Evolutionary conservation across 2,113 vertebrate species (phyloP).

Genomic region (Oncorhynchus kisutch): DNA sequence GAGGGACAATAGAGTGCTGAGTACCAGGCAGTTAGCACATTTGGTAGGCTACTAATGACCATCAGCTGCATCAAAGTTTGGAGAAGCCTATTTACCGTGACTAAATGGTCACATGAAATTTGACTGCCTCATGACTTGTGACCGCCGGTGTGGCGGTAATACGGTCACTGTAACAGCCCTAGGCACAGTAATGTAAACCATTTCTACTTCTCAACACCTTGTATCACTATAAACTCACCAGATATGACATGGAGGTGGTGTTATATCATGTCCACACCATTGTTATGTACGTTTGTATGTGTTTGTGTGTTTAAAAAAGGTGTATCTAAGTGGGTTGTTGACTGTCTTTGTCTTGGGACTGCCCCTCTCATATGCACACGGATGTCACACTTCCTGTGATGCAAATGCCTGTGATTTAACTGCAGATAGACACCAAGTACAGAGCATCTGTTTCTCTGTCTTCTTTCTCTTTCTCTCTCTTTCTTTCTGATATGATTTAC

Average conservation of each 20-base stretch:
- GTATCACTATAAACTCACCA: neutral
- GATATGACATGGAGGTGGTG: neutral
- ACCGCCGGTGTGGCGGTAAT: no score
- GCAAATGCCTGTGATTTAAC: conserved; percentile 51
- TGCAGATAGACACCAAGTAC: no score
- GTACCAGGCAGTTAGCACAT: no score
- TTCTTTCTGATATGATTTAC: no score
- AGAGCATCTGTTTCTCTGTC: neutral
- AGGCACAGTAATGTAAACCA: neutral
- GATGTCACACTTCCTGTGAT: conserved; percentile 66
- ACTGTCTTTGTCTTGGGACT: conserved; percentile 45
- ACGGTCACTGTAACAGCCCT: no score
- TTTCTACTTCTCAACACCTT: neutral
- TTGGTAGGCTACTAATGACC: no score
- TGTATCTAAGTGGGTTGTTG: conserved; percentile 34
- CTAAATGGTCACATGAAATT: no score
- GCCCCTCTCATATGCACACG: conserved; percentile 43
- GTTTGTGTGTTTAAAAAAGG: neutral
- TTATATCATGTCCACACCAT: neutral
- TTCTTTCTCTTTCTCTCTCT: neutral
- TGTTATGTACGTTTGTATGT: neutral
- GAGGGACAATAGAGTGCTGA: no score
- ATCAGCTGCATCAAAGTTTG: no score
- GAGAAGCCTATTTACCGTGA: no score
- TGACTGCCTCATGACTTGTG: no score